Base-by-base conservation (phyloP, 2,888 invertebrate genomes). In the Sthenelais limicola region DNA sequence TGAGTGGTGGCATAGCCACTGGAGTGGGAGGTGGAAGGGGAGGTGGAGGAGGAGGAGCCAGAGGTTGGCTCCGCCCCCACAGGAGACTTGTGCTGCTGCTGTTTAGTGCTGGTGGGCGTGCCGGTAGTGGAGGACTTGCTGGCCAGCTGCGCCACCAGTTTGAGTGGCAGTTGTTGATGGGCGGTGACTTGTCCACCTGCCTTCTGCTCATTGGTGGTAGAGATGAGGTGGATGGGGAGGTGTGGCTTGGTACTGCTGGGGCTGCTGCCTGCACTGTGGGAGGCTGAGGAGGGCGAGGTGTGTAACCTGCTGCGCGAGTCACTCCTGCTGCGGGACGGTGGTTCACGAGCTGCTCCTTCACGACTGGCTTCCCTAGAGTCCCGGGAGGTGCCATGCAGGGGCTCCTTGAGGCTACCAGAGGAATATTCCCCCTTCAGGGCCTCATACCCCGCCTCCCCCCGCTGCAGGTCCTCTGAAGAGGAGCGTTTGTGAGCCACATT, bases 311-410 rank as follows among this genome's bases (percentile, higher is more conserved):
- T 28, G 26, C 67, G 67, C 3, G 47, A 48, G 48, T 67, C 48
- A 24, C 67, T 67, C 28, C 47, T 35, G 28, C 62, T 62, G 35
- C 62, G 62, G 38, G 62, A 62, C 15, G 35, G 38, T n/a, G 38
- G 62, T n/a, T 43, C 9, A 35, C 35, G 7, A n/a, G n/a, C n/a
- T n/a, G n/a, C n/a, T n/a, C n/a, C n/a, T 26, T 67, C 48, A 5
- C 48, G 24, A 28, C 48, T 30, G 15, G 54, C 38, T n/a, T 70
- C 51, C 26, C 51, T 52, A 12, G 33, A 35, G 70, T 70, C 70
- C 21, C 58, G 28, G 28, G 58, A 47, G 43, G 26, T 62, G 49
- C 73, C 89, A n/a, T n/a, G n/a, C 76, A 90, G 78, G 73, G 85
- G 85, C 32, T 77, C 79, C 30, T 77, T 78, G 35, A 79, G 79